A percentile compares a stretch with the other conserved stretches of the same genome.
Evolutionary conservation across 92 coral and sea anemone genomes (phyloP).

Genomic region (Porites divaricata): DNA sequence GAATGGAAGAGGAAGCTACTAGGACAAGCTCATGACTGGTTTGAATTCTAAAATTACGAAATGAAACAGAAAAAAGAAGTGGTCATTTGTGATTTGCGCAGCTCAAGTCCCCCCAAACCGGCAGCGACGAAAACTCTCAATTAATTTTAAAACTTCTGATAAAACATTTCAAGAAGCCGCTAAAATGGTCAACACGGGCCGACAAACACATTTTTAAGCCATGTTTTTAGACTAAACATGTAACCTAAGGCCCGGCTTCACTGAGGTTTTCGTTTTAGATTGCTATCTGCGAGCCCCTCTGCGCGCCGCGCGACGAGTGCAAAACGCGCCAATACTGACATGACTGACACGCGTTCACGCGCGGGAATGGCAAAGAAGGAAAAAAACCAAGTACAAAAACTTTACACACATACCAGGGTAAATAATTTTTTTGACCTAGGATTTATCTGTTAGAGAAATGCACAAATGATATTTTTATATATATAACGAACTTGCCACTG

Average conservation of each 20-base stretch:
- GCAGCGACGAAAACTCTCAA: neutral
- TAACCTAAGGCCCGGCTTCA: neutral
- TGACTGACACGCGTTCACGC: neutral
- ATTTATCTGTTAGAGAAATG: too few relatives aligned
- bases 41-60: too few relatives aligned
- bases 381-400: too few relatives aligned
- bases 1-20: neutral
- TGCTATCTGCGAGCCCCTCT: neutral
- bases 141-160: too few relatives aligned
- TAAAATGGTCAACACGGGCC: neutral
- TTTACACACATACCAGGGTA: too few relatives aligned
- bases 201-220: neutral
- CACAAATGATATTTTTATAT: too few relatives aligned
- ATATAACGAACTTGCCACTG: too few relatives aligned
- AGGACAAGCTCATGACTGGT: neutral
- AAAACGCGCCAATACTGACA: too few relatives aligned
- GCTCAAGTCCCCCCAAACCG: neutral
- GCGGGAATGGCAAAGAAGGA: too few relatives aligned
- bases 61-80: neutral
- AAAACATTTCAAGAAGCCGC: neutral
- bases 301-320: neutral
- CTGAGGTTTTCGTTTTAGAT: constrained; percentile 1
- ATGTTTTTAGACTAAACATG: constrained; percentile 17
- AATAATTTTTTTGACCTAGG: too few relatives aligned
- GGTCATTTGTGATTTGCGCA: neutral